Evolutionary conservation across 2,797 vertebrate species (phyloP).

Genomic region (Rhyacichthys aspro): DNA sequence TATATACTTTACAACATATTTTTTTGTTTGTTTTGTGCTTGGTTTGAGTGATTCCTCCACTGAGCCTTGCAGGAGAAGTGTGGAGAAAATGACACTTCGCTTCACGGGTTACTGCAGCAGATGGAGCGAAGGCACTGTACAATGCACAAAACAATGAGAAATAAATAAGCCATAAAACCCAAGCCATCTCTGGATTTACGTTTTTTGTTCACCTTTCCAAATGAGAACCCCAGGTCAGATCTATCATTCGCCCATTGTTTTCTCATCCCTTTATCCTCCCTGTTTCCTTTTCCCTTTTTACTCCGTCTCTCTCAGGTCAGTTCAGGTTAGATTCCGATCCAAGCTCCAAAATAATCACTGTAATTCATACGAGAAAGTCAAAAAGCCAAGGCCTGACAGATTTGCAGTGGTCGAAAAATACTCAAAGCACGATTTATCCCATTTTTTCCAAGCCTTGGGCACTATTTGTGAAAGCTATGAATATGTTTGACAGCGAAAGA

Average conservation of each 20-base stretch:
- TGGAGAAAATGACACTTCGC: slow-evolving; percentile 9
- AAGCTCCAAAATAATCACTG: slow-evolving; percentile 50
- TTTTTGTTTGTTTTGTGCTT: no score
- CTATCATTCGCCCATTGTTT: slow-evolving; percentile 31
- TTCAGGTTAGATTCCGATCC: slow-evolving; percentile 34
- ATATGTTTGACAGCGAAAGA: not conserved
- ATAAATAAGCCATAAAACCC: not conserved
- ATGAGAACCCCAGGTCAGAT: slow-evolving; percentile 53
- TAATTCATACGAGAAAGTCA: slow-evolving; percentile 31
- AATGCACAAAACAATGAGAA: slow-evolving; percentile 17
- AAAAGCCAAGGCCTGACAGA: slow-evolving; percentile 26
- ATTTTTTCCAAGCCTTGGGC: slow-evolving; percentile 19
- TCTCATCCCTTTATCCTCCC: slow-evolving; percentile 14
- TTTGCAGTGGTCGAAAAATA: slow-evolving; percentile 1
- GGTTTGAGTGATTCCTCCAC: slow-evolving; percentile 11
- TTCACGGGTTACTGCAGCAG: slow-evolving; percentile 32
- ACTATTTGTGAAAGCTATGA: not conserved
- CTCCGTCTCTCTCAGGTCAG: slow-evolving; percentile 34
- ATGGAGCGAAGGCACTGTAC: slow-evolving; percentile 20
- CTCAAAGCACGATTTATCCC: slow-evolving; percentile 23
- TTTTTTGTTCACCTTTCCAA: slow-evolving; percentile 35
- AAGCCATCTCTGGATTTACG: slow-evolving; percentile 15
- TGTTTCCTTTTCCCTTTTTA: slow-evolving; percentile 31
- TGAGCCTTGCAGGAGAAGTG: slow-evolving; percentile 12
- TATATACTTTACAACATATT: no score